Evolutionary conservation across 2,797 vertebrate genomes (phyloP).

Genomic region (Psittacula echo): DNA sequence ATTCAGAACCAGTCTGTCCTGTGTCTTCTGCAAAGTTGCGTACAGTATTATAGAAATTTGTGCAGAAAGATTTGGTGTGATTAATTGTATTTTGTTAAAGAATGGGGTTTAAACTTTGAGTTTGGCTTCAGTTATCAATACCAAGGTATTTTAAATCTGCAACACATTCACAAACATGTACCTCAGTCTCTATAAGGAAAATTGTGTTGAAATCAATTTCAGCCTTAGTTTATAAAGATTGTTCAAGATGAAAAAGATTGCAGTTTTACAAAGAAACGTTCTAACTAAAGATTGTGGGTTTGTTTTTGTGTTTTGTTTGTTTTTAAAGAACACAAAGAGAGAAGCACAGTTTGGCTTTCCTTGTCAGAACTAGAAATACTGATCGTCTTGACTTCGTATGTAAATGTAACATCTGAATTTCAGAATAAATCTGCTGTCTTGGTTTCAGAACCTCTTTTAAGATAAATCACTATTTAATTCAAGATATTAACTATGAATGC

Average conservation of each 20-base stretch:
- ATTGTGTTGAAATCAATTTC: background rate
- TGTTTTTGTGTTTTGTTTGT: background rate
- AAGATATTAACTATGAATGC: background rate
- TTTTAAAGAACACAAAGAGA: background rate
- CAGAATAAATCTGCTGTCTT: background rate
- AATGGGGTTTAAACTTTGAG: slow-evolving; percentile 29
- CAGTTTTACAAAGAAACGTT: background rate
- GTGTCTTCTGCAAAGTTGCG: background rate
- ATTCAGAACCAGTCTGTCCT: background rate
- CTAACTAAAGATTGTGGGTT: background rate
- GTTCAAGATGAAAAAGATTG: background rate
- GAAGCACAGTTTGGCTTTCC: background rate
- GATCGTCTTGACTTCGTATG: background rate
- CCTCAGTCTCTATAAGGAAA: background rate
- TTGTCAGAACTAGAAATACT: background rate
- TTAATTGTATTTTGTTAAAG: slow-evolving; percentile 34
- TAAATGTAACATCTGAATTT: background rate
- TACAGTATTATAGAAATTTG: background rate
- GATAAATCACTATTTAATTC: background rate
- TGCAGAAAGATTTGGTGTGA: background rate
- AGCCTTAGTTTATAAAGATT: background rate
- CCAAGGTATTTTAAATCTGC: background rate
- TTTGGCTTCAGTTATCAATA: slow-evolving; percentile 20
- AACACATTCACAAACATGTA: background rate
- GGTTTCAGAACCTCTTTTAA: background rate